A percentile compares a stretch with the other conserved stretches of the same genome.
Conservation (phyloP, 2,797 vertebrate species). For the Clarias laeviceps region DNA sequence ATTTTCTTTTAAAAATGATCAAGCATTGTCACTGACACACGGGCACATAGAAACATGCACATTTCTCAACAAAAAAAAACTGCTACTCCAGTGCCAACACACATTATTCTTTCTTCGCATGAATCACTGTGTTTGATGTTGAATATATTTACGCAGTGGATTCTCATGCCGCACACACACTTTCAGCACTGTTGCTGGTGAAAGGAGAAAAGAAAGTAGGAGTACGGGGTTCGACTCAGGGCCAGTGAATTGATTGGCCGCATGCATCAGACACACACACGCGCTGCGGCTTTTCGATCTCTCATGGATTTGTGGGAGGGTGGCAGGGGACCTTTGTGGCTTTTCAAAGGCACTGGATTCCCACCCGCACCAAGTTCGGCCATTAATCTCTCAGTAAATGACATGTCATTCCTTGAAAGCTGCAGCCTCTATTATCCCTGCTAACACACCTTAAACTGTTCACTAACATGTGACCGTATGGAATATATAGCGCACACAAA, state of each 20-base stretch:
- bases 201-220: background rate
- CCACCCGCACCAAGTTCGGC: conserved; percentile 41
- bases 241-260: conserved; percentile 46
- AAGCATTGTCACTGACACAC: background rate
- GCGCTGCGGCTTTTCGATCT: conserved; percentile 40
- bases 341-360: conserved; percentile 51
- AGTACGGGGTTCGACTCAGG: background rate
- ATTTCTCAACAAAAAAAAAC: conserved; percentile 20
- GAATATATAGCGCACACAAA: conserved; percentile 11
- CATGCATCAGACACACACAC: conserved; percentile 45
- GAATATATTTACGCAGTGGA: conserved; percentile 38
- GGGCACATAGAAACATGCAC: background rate
- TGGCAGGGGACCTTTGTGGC: conserved; percentile 43
- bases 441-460: conserved; percentile 34
- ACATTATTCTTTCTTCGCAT: conserved; percentile 8
- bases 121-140: conserved; percentile 30
- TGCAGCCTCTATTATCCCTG: conserved; percentile 35
- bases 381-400: conserved; percentile 54
- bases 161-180: conserved; percentile 13
- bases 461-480: conserved; percentile 23
- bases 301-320: conserved; percentile 45
- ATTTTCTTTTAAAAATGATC: background rate
- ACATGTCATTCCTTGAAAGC: conserved; percentile 50
- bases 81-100: background rate
- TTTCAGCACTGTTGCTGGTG: background rate